Percentiles rank a stretch among this genome's conserved stretches.
Conservation (phyloP, 2,797 vertebrate genomes). For the Phoebastria nigripes region DNA sequence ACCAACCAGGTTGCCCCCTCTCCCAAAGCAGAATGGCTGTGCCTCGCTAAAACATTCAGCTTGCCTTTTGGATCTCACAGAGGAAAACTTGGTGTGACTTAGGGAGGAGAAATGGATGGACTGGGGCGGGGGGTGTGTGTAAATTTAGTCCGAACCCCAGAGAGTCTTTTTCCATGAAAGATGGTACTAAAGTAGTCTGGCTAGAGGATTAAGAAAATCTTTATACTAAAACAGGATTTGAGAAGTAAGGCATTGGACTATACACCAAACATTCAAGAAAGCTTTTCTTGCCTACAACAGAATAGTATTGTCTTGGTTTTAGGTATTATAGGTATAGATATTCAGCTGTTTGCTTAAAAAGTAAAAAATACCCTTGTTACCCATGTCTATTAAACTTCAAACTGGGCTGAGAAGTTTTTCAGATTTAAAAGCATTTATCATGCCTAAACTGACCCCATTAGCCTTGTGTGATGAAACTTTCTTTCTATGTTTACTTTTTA, state of each 20-base stretch:
- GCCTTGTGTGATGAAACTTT: not conserved
- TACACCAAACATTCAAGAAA: not conserved
- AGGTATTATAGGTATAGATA: not conserved
- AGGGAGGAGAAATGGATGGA: not conserved
- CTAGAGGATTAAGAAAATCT: not conserved
- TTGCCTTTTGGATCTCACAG: not conserved
- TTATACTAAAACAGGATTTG: not conserved
- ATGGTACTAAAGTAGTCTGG: not conserved
- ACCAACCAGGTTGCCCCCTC: accelerated
- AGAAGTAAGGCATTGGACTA: not conserved
- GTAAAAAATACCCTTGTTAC: not conserved
- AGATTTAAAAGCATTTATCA: not conserved
- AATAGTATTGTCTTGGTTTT: not conserved
- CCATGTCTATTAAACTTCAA: not conserved
- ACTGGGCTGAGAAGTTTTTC: not conserved
- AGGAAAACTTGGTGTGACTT: not conserved
- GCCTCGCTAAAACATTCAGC: not conserved
- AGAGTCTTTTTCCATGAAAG: not conserved
- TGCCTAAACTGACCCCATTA: not conserved
- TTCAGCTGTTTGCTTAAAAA: not conserved
- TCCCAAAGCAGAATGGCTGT: not conserved
- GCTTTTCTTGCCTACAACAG: not conserved
- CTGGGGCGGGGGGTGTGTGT: not conserved
- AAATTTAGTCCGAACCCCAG: not conserved
- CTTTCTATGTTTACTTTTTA: not conserved